Base-by-base conservation (phyloP, 2,113 vertebrate species). In the Cyanoramphus novaezelandiae region DNA sequence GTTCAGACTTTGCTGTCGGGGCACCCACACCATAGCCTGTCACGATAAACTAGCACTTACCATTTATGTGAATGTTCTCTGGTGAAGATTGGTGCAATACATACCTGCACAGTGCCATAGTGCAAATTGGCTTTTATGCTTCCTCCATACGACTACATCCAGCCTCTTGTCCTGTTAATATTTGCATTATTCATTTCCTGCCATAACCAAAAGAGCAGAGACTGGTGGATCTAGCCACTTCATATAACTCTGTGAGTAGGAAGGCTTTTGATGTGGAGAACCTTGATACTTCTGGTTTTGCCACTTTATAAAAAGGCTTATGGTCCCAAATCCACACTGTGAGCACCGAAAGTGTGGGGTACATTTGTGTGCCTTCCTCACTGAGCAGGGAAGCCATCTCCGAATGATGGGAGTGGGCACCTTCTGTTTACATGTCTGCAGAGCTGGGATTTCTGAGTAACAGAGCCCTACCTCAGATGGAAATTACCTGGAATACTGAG, bases 401-500 rank as follows among this genome's bases (percentile, higher is more conserved):
- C 9, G 4, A 12, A 4, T 1, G 1, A 53, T 33, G 20, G n/a
- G 16, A 83, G 13, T 13, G 8, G 20, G 23, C 10, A 44, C 13
- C 20, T 74, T 80, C 52, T 86, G 25, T 78, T 86, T n/a, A 17
- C 25, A 14, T 1, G 0, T 20, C 17, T 75, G 11, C 62, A 86
- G 39, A 75, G 28, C n/a, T 49, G 80, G 50, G 57, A 78, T 92
- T 88, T 93, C 20, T 50, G 39, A 60, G 31, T 59, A 63, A 57
- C 44, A 44, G 28, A 83, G 69, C 39, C 64, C 35, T 33, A 57
- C 64, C 85, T 92, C 57, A 71, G 17, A 49, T 23, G 86, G 88
- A 95, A 95, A 94, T 91, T 92, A 96, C 90, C 86, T 93, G 83
- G 95, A 96, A 88, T 86, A 84, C 52, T 84, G 85, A 81, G 74